phyloP scores from a whole-genome alignment of 2,888 invertebrate species.

The Diachrysia chrysitis region DNA sequence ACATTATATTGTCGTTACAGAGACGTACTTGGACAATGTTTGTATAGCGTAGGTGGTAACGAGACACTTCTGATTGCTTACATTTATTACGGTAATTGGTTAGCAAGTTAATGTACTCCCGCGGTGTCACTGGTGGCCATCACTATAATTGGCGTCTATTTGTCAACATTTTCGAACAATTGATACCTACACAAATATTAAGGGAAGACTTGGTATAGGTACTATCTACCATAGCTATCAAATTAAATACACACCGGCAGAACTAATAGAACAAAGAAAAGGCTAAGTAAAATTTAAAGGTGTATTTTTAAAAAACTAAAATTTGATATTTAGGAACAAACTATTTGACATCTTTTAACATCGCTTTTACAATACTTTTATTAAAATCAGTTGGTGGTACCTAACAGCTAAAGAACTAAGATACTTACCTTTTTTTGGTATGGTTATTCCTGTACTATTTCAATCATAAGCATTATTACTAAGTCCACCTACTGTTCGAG shows the following conservation, averaged over 20 bases:
- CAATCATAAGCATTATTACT: no score
- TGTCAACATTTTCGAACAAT: conserved; percentile 10
- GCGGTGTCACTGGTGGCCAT: conserved; percentile 12
- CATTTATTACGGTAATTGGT: conserved; percentile 41
- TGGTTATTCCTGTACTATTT: no score
- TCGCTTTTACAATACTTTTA: no score
- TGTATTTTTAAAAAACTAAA: no score
- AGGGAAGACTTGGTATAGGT: neutral
- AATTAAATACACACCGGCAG: neutral
- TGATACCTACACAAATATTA: neutral
- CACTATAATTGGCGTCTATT: conserved; percentile 26
- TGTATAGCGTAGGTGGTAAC: conserved; percentile 30
- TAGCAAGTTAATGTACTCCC: conserved; percentile 22
- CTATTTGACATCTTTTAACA: no score
- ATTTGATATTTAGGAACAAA: no score
- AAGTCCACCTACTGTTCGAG: neutral
- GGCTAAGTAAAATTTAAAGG: no score
- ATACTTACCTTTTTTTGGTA: neutral
- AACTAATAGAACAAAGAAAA: no score
- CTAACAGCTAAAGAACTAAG: neutral
- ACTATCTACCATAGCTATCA: neutral
- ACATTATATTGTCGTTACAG: neutral
- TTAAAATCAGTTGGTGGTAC: no score
- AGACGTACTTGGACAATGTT: conserved; percentile 5
- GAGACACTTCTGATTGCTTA: conserved; percentile 22